Evolutionary conservation across 30 jellyfish, hydroid and myxozoan species (phyloP).

Genomic region (Aurelia aurita complex sp. Pacific): DNA sequence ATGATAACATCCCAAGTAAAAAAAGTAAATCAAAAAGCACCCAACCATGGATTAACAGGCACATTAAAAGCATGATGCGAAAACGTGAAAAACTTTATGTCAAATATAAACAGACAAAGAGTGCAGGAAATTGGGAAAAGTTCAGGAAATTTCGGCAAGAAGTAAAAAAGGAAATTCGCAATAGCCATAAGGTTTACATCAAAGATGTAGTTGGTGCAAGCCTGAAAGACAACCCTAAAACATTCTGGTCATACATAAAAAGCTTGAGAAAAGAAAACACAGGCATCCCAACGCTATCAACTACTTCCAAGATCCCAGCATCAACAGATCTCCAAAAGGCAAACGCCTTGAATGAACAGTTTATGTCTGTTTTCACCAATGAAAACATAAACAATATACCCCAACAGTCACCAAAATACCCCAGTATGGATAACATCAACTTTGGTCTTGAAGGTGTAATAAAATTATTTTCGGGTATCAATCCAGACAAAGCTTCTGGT

Average conservation of each 20-base stretch:
- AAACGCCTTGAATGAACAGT: constrained; percentile 18
- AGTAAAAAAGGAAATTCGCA: not conserved
- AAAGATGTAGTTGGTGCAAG: not conserved
- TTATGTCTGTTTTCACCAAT: not conserved
- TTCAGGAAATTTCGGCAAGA: constrained; percentile 1
- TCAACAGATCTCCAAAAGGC: constrained; percentile 3
- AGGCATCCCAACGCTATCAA: not conserved
- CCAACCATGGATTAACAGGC: constrained; percentile 1
- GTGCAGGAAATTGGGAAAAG: not conserved
- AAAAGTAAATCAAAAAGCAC: not conserved
- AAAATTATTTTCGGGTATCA: not conserved
- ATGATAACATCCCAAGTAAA: not conserved
- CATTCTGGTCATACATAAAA: not conserved
- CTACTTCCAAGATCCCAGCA: constrained; percentile 12
- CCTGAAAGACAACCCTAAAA: constrained; percentile 2
- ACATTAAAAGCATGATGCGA: not conserved
- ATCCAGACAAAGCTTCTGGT: constrained; percentile 30
- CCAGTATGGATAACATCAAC: constrained; percentile 1
- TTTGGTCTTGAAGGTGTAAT: constrained; percentile 17
- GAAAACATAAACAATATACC: constrained; percentile 10
- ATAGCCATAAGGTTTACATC: not conserved
- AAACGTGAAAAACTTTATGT: not conserved
- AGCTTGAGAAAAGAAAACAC: no score
- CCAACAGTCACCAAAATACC: constrained; percentile 5
- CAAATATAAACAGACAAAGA: not conserved